phyloP scores from a whole-genome alignment of 2,888 invertebrate species.

The Cephus pygmeus region DNA sequence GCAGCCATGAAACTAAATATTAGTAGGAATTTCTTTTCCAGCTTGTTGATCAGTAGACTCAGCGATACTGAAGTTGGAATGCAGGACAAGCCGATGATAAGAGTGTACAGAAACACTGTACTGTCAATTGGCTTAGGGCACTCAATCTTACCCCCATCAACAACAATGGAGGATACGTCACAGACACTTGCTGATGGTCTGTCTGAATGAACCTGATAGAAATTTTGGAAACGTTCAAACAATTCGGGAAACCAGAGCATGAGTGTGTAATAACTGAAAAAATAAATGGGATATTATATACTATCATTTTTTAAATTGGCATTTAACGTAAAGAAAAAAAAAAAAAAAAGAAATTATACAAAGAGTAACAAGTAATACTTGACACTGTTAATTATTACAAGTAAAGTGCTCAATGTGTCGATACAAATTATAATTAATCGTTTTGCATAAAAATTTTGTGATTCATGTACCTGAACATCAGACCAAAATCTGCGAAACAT shows the following conservation, averaged over 20 bases:
- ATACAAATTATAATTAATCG: neutral
- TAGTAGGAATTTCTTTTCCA: conserved; percentile 83
- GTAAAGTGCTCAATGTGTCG: neutral
- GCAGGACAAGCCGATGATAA: conserved; percentile 81
- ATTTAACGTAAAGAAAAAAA: too few species aligned
- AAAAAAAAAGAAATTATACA: too few species aligned
- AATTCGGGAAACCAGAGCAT: conserved; percentile 93
- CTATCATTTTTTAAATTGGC: too few species aligned
- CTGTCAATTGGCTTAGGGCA: conserved; percentile 39
- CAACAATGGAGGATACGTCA: conserved; percentile 72
- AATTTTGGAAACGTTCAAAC: conserved; percentile 81
- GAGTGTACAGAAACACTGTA: conserved; percentile 78
- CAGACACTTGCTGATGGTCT: conserved; percentile 78
- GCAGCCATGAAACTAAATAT: conserved; percentile 38
- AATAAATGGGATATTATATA: neutral
- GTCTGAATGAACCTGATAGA: conserved; percentile 72
- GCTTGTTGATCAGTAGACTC: conserved; percentile 80
- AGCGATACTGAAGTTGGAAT: conserved; percentile 82
- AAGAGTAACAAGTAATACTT: too few species aligned
- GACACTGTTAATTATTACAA: neutral
- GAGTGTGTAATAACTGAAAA: conserved; percentile 78
- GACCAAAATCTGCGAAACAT: conserved; percentile 72
- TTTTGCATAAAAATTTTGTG: conserved; percentile 11
- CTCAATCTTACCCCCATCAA: conserved; percentile 4
- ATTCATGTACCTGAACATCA: conserved; percentile 70